These are phyloP conservation scores for Mythimna pallens DNA, from an alignment of 2,888 invertebrate species.

Conservation along the genomic window DNA sequence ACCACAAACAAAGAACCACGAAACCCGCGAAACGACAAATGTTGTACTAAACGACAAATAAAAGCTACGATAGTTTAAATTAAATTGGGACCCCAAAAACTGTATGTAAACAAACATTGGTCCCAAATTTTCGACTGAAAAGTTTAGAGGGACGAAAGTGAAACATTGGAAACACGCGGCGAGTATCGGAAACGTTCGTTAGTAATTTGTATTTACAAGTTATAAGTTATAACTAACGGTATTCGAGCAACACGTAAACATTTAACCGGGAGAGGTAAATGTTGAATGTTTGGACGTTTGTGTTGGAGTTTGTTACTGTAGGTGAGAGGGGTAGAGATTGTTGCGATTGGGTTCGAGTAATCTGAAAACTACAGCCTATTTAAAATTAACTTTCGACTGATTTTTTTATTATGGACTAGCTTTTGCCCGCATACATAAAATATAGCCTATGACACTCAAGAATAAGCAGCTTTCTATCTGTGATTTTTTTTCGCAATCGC, in stretches of 20 bases:
- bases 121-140: conserved; percentile 75
- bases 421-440: no score
- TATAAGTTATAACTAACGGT: conserved; percentile 71
- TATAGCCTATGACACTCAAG: no score
- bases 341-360: conserved; percentile 14
- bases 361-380: background rate
- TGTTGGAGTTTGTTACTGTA: conserved; percentile 37
- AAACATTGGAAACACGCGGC: conserved; percentile 83
- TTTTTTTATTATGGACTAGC: no score
- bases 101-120: conserved; percentile 86
- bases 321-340: conserved; percentile 27
- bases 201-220: conserved; percentile 79
- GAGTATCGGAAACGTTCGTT: conserved; percentile 78
- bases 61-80: conserved; percentile 89
- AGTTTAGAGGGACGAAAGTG: conserved; percentile 81
- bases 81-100: conserved; percentile 89
- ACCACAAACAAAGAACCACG: conserved; percentile 84
- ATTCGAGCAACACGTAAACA: conserved; percentile 59
- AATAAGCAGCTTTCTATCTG: no score
- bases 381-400: background rate
- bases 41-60: conserved; percentile 89
- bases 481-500: no score
- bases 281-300: conserved; percentile 32
- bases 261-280: conserved; percentile 40
- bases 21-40: conserved; percentile 83